Evolutionary conservation across 2,888 invertebrate species (phyloP), one percentile per base, ranked within the genome.

Genomic region (Nebria brevicollis): DNA sequence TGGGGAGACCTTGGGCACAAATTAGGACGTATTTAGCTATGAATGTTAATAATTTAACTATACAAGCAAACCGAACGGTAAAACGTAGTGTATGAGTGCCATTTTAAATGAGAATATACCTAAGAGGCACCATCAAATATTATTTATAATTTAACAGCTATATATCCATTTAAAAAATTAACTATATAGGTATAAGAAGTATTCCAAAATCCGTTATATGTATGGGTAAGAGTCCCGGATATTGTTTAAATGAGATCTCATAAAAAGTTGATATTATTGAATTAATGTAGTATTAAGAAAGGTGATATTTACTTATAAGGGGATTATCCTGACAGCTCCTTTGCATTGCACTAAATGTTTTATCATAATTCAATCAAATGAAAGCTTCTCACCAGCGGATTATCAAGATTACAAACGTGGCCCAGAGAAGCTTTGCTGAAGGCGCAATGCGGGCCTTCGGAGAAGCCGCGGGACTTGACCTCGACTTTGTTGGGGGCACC

Each of bases 381-480:
- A 77, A 77, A 77, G 72, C 77, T 74, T 78, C 78, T 78, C 78
- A 92, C 92, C 90, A 92, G 87, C 85, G 89, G 89, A 86, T 91
- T 90, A 82, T 89, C 88, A 82, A 89, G 88, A 83, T 90, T 89
- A 86, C 92, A 92, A 83, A 86, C 87, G 85, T 92, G 92, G 84
- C 89, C 88, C 82, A 87, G 89, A 42, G 88, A 86, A 43, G 87
- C 85, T 78, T 85, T 90, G 89, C 83, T 89, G 84, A 81, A 89
- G 86, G 89, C 90, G 86, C 94, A 93, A 87, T 94, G 94, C 42
- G 94, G 94, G 65, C 94, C 94, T 88, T 94, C 94, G 84, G 91
- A 91, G 87, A 93, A 93, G 65, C 93, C 93, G 84, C 92, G 88
- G 54, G 54, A 54, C 54, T 54, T 54, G 54, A 54, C 54, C 54